phyloP scores from a whole-genome alignment of 30 jellyfish, hydroid and myxozoan genomes.

The Haliclystus octoradiatus region DNA sequence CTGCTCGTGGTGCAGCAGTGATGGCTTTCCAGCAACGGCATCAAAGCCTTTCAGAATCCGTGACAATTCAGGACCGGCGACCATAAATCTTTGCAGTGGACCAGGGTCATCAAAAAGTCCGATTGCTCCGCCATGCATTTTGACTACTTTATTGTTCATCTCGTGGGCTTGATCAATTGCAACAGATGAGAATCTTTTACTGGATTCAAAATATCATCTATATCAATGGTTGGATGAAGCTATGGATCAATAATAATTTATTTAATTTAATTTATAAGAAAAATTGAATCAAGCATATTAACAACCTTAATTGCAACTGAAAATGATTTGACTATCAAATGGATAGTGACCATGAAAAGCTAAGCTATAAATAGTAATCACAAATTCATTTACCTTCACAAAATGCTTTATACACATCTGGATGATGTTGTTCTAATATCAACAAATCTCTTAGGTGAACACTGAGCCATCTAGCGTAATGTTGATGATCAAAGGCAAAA shows the following conservation, averaged over 20 bases:
- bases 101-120: conserved; percentile 5
- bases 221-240: too few relatives aligned
- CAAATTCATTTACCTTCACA: conserved; percentile 16
- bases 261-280: too few relatives aligned
- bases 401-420: conserved; percentile 20
- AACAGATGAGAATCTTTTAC: conserved; percentile 7
- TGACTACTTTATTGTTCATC: conserved; percentile 1
- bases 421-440: conserved; percentile 7
- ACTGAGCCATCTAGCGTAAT: conserved; percentile 7
- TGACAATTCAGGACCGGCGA: conserved; percentile 14
- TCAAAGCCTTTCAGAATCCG: conserved; percentile 1
- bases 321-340: too few relatives aligned
- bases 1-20: conserved; percentile 7
- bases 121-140: conserved; percentile 7
- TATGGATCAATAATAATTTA: too few relatives aligned
- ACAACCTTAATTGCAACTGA: too few relatives aligned
- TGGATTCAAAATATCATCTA: too few relatives aligned
- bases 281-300: too few relatives aligned
- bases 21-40: conserved; percentile 4
- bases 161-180: conserved; percentile 19
- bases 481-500: conserved; percentile 8
- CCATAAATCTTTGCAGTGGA: conserved; percentile 6
- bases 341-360: too few relatives aligned
- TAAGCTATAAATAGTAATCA: too few relatives aligned
- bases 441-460: conserved; percentile 9